Percentiles rank a stretch among this genome's conserved stretches.
Evolutionary conservation across 2,113 vertebrate species (phyloP).

Genomic region (Gila orcuttii): DNA sequence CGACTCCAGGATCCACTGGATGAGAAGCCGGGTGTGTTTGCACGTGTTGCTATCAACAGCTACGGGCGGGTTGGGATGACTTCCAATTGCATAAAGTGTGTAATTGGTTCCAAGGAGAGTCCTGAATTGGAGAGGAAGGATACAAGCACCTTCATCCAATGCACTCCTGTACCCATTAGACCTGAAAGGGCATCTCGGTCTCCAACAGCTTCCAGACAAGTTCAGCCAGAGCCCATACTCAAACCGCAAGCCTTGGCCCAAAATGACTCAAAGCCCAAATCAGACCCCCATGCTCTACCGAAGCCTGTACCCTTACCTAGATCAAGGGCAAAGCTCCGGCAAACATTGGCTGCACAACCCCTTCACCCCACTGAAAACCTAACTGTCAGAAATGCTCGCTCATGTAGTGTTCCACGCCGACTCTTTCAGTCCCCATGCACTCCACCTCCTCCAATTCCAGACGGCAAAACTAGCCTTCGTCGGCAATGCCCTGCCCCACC

Average conservation of each 20-base stretch:
- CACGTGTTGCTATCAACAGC: conserved; percentile 84
- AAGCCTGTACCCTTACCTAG: conserved; percentile 60
- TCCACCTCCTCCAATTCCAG: conserved; percentile 61
- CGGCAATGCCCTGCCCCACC: conserved; percentile 72
- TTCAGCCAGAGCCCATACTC: conserved; percentile 54
- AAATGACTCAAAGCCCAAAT: conserved; percentile 49
- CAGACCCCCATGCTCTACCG: conserved; percentile 48
- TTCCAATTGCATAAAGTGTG: conserved; percentile 90
- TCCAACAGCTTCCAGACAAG: conserved; percentile 51
- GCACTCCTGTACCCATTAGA: not conserved
- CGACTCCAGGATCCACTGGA: conserved; percentile 72
- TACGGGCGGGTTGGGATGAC: conserved; percentile 86
- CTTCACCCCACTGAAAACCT: not conserved
- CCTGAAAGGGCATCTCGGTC: conserved; percentile 43
- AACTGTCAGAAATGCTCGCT: conserved; percentile 52
- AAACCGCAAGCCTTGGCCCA: conserved; percentile 38
- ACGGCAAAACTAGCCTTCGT: conserved; percentile 70
- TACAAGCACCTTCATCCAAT: not conserved
- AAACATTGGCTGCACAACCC: conserved; percentile 64
- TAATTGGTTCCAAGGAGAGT: conserved; percentile 85
- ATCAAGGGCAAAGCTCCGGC: conserved; percentile 55
- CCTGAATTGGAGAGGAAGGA: conserved; percentile 80
- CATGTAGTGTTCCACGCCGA: conserved; percentile 69
- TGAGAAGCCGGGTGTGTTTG: conserved; percentile 76
- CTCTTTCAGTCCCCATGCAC: conserved; percentile 66